phyloP scores from a whole-genome alignment of 2,797 vertebrate species.

The Rhinoraja longicauda region DNA sequence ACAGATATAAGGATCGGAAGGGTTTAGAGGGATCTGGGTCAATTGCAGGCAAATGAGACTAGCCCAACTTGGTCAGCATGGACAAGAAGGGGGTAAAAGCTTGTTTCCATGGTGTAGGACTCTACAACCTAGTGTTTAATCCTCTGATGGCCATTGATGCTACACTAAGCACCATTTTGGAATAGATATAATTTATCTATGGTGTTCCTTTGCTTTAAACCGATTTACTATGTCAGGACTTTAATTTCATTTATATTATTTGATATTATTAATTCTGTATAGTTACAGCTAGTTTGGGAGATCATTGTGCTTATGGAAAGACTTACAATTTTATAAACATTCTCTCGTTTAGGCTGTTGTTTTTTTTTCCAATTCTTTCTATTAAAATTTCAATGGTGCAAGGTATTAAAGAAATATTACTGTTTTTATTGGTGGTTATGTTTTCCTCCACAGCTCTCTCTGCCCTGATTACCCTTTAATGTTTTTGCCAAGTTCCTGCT shows the following conservation, averaged over 20 bases:
- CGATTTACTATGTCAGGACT: not conserved
- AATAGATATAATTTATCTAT: not conserved
- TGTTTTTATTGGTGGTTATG: not conserved
- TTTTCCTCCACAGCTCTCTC: not conserved
- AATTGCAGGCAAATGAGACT: no score
- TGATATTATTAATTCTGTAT: not conserved
- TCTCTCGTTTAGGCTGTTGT: not conserved
- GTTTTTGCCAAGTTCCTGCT: not conserved
- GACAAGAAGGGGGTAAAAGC: no score
- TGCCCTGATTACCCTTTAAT: not conserved
- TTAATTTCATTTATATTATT: not conserved
- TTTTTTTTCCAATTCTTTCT: not conserved
- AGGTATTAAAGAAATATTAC: not conserved
- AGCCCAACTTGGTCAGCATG: no score
- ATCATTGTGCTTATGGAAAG: not conserved
- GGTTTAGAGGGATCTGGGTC: no score
- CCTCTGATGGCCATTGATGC: not conserved
- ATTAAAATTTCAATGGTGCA: not conserved
- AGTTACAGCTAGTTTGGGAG: not conserved
- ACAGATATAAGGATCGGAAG: no score
- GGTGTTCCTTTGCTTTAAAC: not conserved
- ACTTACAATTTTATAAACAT: not conserved
- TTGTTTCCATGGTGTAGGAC: not conserved
- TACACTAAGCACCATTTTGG: not conserved
- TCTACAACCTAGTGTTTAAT: not conserved